Evolutionary conservation across 2,888 invertebrate species (phyloP), one percentile per base, ranked within the genome.

Genomic region (Dolichopus griseipennis): DNA sequence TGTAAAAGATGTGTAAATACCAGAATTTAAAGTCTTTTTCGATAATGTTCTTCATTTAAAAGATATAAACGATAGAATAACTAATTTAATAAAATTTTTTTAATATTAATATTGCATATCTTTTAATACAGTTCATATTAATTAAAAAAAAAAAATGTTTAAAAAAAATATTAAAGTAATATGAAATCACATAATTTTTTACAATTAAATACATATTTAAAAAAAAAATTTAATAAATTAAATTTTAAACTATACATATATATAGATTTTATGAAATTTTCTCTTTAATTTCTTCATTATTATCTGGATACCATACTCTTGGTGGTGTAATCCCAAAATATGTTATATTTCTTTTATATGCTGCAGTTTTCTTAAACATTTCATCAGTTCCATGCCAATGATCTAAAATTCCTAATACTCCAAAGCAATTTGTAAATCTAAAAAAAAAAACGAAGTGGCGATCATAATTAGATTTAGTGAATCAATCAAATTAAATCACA

Each of bases 381-480:
- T 85, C 85, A 76, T 93, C 92, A 0, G 93, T 93, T 43, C 92
- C 92, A 78, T 93, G 93, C 8, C 93, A 79, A 65, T 91, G 86
- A 78, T 93, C 93, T 74, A 93, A 79, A 0, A 93, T 86, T 0
- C 93, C 93, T 71, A 93, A 81, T 1, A 92, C 90, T 2, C 93
- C 93, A 78, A 87, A 93, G 76, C 91, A 92, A 76, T 92, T 90
- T 75, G 88, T 92, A 79, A 93, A 93, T 80, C 93, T 93, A 33
- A 75, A 75, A 68, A 12, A n/a, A n/a, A n/a, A n/a, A n/a, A n/a
- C n/a, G n/a, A n/a, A n/a, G n/a, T n/a, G n/a, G n/a, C n/a, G n/a
- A n/a, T n/a, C n/a, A n/a, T n/a, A 10, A 37, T 37, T 37, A 37
- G n/a, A 37, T 37, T 37, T 2, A 7, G 8, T 37, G 37, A 37